These are phyloP conservation scores for Drosophila burlai DNA, from an alignment of 1,140 invertebrate genomes.

Conservation along the genomic window DNA sequence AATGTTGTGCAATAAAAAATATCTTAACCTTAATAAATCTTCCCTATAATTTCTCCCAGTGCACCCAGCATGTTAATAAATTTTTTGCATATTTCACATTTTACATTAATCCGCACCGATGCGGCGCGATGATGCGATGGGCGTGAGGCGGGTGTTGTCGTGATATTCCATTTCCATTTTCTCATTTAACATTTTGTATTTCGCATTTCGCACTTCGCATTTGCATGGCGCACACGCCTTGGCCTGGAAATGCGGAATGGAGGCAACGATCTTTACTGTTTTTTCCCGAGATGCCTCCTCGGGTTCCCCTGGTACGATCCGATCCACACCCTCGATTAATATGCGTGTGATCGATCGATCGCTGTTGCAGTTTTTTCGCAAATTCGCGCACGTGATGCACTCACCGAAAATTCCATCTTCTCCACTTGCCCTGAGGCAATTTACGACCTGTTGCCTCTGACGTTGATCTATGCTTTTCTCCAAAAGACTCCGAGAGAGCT, in stretches of 20 bases:
- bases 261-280: conserved; percentile 72
- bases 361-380: conserved; percentile 45
- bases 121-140: conserved; percentile 10
- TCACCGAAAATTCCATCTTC: conserved; percentile 69
- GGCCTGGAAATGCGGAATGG: conserved; percentile 73
- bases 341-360: conserved; percentile 67
- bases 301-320: neutral
- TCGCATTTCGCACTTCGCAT: conserved; percentile 40
- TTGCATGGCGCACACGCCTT: conserved; percentile 74
- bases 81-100: conserved; percentile 55
- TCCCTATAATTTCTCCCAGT: neutral
- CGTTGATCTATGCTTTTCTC: conserved; percentile 40
- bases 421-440: conserved; percentile 59
- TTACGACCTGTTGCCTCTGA: conserved; percentile 66
- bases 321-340: conserved; percentile 30
- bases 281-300: conserved; percentile 19
- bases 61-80: conserved; percentile 29
- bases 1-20: neutral
- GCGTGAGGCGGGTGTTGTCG: conserved; percentile 69
- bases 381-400: conserved; percentile 65
- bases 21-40: neutral
- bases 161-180: conserved; percentile 59
- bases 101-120: conserved; percentile 47
- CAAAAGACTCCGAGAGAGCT: conserved; percentile 6
- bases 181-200: conserved; percentile 45